Conservation (phyloP, 2,888 invertebrate genomes). For the Epirrhoe tristata region DNA sequence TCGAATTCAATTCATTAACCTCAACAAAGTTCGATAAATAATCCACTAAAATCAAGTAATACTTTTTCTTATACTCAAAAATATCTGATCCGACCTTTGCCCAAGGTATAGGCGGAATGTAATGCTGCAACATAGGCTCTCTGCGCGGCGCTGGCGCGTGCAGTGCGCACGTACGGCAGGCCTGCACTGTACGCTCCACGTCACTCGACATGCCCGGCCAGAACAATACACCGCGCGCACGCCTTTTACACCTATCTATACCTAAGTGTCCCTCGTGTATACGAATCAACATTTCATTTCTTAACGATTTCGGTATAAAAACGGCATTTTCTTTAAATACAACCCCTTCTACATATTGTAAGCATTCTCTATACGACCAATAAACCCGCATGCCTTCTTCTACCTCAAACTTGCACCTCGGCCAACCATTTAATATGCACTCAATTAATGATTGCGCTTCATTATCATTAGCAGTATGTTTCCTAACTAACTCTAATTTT, state of each 20-base stretch:
- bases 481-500: too few species aligned
- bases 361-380: too few species aligned
- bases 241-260: neutral
- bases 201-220: neutral
- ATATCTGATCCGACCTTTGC: too few species aligned
- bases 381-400: too few species aligned
- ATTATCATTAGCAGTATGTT: too few species aligned
- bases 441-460: too few species aligned
- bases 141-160: neutral
- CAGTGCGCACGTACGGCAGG: neutral
- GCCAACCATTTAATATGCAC: too few species aligned
- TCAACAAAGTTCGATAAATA: neutral
- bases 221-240: constrained; percentile 1
- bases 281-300: neutral
- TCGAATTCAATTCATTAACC: neutral
- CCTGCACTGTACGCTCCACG: neutral
- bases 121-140: neutral
- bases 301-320: too few species aligned
- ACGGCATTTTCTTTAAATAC: neutral
- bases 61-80: too few species aligned
- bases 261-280: neutral
- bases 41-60: too few species aligned
- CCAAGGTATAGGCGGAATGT: too few species aligned
- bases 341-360: neutral
- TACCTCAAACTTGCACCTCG: too few species aligned